Evolutionary conservation across 30 jellyfish, hydroid and myxozoan genomes (phyloP), one percentile per base, ranked within the genome.

Genomic region (Aurelia aurita): DNA sequence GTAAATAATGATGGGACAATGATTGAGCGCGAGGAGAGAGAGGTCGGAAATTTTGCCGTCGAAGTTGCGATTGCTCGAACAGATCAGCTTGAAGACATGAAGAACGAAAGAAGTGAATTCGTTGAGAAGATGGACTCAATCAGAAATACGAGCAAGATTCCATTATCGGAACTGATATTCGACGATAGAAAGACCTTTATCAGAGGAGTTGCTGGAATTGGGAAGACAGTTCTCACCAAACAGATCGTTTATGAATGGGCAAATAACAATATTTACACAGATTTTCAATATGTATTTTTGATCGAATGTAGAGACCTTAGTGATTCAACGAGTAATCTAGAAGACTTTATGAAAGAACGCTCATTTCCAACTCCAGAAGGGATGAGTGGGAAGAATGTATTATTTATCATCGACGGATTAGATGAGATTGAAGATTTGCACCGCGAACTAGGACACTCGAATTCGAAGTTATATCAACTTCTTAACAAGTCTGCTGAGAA

Each of bases 181-280:
- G 35, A 62, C 5, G 51, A 62, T 1, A 13, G 74, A 22, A 43
- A 3, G 16, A 60, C 73, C 3, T 60, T 3, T 60, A n/a, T 60
- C 31, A 29, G 73, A 12, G 73, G 73, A 16, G 19, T n/a, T 12
- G 73, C 73, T 16, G 73, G 73, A 6, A 60, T 6, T 3, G 73
- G 73, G 35, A 60, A 60, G 39, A 20, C 73, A 1, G 73, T 60
- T 3, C 73, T 60, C 19, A 3, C 8, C 35, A 23, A 21, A 6
- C 2, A 32, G 4, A 2, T 32, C 4, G 44, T 4, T 1, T 1
- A 2, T 1, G 4, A 32, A 32, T 32, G 44, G 44, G 44, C 44
- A 4, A 32, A 32, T 32, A 32, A 32, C 44, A 4, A 32, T 2
- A 32, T 32, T 32, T 32, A 32, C 44, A 32, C 44, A 32, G 4